phyloP scores from a whole-genome alignment of 2,113 vertebrate species.

The Thunnus maccoyii region DNA sequence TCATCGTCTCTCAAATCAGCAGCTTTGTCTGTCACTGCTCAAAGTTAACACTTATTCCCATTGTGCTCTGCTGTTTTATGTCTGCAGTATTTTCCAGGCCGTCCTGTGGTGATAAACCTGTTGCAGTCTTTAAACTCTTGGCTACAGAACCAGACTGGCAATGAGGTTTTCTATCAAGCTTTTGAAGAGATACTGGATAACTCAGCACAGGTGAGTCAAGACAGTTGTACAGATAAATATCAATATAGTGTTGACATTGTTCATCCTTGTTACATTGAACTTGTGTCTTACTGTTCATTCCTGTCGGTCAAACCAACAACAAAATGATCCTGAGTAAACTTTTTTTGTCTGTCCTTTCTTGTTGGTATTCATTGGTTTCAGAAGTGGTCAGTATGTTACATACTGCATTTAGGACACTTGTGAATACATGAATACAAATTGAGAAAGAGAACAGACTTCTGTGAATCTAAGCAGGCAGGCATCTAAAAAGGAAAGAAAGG shows the following conservation, averaged over 20 bases:
- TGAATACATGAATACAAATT: slow-evolving; percentile 32
- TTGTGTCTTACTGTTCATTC: neutral
- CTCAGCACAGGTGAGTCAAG: slow-evolving; percentile 82
- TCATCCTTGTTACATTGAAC: neutral
- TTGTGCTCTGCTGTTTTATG: slow-evolving; percentile 7
- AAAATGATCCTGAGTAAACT: neutral
- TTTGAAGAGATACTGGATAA: slow-evolving; percentile 86
- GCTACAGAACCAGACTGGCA: slow-evolving; percentile 80
- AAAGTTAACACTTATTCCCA: neutral
- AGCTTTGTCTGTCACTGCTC: neutral
- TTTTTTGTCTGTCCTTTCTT: neutral
- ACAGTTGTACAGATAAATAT: neutral
- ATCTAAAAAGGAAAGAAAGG: slow-evolving; percentile 8
- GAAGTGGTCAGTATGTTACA: slow-evolving; percentile 12
- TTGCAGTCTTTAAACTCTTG: slow-evolving; percentile 83
- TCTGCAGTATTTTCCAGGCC: slow-evolving; percentile 91
- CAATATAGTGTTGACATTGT: neutral
- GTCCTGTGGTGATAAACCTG: slow-evolving; percentile 86
- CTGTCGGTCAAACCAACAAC: neutral
- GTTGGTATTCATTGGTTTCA: slow-evolving; percentile 18
- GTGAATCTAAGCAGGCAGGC: neutral
- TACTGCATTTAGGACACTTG: neutral
- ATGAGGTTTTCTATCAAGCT: slow-evolving; percentile 81
- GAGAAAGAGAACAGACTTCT: neutral
- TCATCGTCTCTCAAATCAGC: too few relatives aligned